Evolutionary conservation across 2,113 vertebrate species (phyloP).

Genomic region (Mastomys coucha): DNA sequence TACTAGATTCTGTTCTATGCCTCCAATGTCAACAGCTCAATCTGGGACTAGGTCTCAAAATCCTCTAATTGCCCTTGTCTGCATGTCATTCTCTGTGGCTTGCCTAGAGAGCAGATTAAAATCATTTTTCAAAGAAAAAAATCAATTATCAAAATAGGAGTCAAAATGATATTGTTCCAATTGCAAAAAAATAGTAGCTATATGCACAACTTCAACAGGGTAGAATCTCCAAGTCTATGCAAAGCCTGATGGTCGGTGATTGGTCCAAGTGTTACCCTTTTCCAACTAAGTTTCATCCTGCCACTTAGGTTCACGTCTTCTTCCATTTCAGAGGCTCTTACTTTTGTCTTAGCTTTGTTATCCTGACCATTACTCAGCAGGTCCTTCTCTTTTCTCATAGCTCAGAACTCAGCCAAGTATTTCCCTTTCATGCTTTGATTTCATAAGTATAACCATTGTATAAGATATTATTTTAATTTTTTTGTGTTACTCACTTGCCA

Average conservation of each 20-base stretch:
- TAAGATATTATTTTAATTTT: background rate
- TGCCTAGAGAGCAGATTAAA: background rate
- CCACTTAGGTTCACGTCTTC: background rate
- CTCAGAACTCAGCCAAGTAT: background rate
- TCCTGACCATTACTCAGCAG: background rate
- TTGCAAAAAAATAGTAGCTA: background rate
- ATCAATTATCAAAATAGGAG: background rate
- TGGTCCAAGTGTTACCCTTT: background rate
- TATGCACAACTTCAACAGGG: background rate
- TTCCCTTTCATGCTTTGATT: background rate
- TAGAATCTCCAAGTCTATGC: background rate
- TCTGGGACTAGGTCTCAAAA: background rate
- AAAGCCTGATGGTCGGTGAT: background rate
- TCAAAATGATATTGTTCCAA: background rate
- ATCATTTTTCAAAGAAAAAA: background rate
- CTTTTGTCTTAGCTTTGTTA: background rate
- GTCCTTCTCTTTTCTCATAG: background rate
- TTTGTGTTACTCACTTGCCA: background rate
- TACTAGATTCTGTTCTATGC: background rate
- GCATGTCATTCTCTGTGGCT: background rate
- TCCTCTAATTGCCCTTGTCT: background rate
- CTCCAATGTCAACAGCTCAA: background rate
- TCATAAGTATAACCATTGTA: background rate
- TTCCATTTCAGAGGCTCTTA: background rate
- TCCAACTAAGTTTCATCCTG: background rate